Evolutionary conservation across 2,888 invertebrate genomes (phyloP).

Genomic region (Pollenia labialis): DNA sequence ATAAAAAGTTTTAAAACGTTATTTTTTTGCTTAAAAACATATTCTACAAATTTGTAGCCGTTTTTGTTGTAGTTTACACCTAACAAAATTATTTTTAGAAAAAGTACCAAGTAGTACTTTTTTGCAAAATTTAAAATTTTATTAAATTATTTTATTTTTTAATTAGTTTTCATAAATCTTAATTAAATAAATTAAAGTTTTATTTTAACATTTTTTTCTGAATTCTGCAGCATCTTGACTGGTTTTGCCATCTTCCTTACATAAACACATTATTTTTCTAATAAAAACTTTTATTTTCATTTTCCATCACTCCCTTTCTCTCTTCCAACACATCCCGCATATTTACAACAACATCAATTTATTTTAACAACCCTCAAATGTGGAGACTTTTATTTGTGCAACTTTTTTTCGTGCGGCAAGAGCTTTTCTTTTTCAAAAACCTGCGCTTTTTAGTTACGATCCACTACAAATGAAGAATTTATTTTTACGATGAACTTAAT

Average conservation of each 20-base stretch:
- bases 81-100: not conserved
- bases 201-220: too few relatives aligned
- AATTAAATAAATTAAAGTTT: not conserved
- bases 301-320: too few relatives aligned
- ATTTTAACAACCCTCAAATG: conserved; percentile 38
- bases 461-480: conserved; percentile 33
- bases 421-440: not conserved
- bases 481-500: conserved; percentile 5
- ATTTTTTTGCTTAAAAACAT: too few relatives aligned
- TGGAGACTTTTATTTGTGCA: conserved; percentile 47
- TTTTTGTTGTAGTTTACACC: too few relatives aligned
- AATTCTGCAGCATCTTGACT: too few relatives aligned
- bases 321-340: not conserved
- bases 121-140: not conserved
- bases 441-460: conserved; percentile 45
- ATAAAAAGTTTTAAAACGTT: too few relatives aligned
- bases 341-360: conserved; percentile 1
- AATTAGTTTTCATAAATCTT: not conserved
- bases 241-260: conserved; percentile 8
- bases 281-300: too few relatives aligned
- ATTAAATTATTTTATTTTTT: not conserved
- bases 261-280: conserved; percentile 15
- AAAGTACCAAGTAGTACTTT: not conserved
- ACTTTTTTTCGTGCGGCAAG: not conserved
- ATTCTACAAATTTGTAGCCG: too few relatives aligned